Conservation (phyloP, 2,797 vertebrate genomes). For the Sciaenops ocellatus region DNA sequence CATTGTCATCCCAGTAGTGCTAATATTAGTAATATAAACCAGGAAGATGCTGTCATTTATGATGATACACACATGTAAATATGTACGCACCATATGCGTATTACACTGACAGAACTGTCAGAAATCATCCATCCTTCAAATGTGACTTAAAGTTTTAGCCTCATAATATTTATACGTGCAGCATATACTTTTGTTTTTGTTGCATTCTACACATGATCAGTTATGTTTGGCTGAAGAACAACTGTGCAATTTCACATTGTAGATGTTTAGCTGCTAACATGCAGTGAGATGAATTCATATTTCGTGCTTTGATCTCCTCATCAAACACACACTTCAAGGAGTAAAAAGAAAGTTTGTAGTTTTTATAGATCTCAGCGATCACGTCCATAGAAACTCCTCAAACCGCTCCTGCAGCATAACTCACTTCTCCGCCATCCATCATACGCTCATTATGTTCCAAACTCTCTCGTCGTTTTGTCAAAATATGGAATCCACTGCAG, state of each 20-base stretch:
- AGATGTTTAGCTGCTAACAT: background rate
- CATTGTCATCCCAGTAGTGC: background rate
- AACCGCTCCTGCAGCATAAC: background rate
- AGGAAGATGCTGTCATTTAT: background rate
- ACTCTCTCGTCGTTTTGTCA: background rate
- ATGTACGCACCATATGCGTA: background rate
- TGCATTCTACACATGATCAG: background rate
- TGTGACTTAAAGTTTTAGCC: background rate
- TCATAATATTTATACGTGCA: background rate
- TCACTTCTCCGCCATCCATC: background rate
- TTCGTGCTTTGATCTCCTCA: background rate
- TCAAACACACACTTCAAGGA: background rate
- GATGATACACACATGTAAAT: background rate
- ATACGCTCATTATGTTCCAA: conserved; percentile 11
- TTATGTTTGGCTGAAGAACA: background rate
- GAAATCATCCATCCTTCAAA: background rate
- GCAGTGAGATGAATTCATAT: background rate
- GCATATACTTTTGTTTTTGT: background rate
- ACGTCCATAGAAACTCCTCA: conserved; percentile 5
- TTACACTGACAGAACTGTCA: background rate
- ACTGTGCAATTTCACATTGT: background rate
- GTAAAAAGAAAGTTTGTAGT: background rate
- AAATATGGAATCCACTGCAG: conserved; percentile 14
- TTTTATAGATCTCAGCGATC: background rate
- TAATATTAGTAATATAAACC: background rate